Conservation (phyloP, 2,113 vertebrate species). For the Todiramphus chloris region DNA sequence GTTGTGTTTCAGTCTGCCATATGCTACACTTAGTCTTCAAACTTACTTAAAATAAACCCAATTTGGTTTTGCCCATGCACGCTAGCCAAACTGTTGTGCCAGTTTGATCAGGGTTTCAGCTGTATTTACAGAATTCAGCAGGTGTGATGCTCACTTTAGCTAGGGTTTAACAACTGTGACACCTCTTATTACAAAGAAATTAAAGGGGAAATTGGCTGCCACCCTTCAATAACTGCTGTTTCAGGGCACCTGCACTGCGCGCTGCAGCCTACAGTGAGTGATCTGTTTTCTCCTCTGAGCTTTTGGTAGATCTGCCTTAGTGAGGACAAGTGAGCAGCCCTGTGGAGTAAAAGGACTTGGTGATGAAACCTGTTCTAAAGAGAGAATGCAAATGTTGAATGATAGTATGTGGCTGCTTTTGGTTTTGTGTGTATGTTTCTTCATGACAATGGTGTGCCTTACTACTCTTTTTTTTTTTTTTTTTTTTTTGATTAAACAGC, state of each 20-base stretch:
- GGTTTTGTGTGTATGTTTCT: slow-evolving; percentile 27
- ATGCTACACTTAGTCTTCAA: not conserved
- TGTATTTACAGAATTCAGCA: not conserved
- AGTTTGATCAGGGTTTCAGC: not conserved
- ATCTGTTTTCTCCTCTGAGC: not conserved
- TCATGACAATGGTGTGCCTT: not conserved
- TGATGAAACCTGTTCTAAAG: not conserved
- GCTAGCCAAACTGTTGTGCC: not conserved
- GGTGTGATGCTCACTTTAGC: not conserved
- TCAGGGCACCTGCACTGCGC: not conserved
- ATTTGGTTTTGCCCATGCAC: not conserved
- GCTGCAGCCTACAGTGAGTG: not conserved
- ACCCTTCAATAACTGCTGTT: not conserved
- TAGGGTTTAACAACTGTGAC: not conserved
- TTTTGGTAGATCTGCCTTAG: not conserved
- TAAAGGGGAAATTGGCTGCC: not conserved
- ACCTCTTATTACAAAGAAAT: not conserved
- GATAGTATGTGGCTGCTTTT: not conserved
- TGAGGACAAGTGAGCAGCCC: not conserved
- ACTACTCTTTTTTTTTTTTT: not conserved
- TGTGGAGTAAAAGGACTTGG: not conserved
- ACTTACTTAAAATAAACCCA: not conserved
- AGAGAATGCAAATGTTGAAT: slow-evolving; percentile 1
- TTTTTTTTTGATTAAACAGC: not conserved
- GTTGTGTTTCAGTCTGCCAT: not conserved